Evolutionary conservation across 2,113 vertebrate genomes (phyloP).

Genomic region (Onychostruthus taczanowskii): DNA sequence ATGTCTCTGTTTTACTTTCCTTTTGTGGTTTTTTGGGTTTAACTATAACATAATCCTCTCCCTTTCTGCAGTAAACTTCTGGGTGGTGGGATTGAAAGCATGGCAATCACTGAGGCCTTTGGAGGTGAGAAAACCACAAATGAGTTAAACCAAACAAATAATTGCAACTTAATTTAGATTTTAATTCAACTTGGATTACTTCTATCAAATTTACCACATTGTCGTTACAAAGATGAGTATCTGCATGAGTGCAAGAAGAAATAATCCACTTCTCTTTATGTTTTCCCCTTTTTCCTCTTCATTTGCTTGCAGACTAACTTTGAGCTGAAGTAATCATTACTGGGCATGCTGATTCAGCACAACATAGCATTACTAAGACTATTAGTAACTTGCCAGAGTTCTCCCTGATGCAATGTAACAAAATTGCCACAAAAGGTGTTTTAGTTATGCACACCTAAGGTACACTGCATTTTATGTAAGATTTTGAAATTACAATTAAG

Average conservation of each 20-base stretch:
- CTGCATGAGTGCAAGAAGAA: background rate
- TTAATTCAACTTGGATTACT: background rate
- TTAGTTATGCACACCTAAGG: background rate
- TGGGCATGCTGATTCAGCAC: background rate
- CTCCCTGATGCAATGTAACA: background rate
- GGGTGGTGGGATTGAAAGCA: constrained; percentile 96
- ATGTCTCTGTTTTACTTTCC: background rate
- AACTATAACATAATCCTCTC: background rate
- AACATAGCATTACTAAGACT: background rate
- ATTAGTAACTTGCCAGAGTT: background rate
- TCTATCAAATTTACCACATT: background rate
- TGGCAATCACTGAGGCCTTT: constrained; percentile 98
- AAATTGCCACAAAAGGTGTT: background rate
- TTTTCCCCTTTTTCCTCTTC: background rate
- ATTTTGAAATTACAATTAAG: background rate
- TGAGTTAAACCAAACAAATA: background rate
- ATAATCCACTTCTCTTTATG: background rate
- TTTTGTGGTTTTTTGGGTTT: background rate
- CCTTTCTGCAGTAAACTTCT: constrained; percentile 87
- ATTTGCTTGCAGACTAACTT: background rate
- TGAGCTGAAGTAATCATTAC: background rate
- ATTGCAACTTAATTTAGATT: background rate
- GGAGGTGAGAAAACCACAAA: constrained; percentile 82
- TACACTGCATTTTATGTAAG: background rate
- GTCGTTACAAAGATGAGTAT: background rate